These are phyloP conservation scores for Acromyrmex echinatior DNA, from an alignment of 1,140 invertebrate species.

Conservation along the genomic window DNA sequence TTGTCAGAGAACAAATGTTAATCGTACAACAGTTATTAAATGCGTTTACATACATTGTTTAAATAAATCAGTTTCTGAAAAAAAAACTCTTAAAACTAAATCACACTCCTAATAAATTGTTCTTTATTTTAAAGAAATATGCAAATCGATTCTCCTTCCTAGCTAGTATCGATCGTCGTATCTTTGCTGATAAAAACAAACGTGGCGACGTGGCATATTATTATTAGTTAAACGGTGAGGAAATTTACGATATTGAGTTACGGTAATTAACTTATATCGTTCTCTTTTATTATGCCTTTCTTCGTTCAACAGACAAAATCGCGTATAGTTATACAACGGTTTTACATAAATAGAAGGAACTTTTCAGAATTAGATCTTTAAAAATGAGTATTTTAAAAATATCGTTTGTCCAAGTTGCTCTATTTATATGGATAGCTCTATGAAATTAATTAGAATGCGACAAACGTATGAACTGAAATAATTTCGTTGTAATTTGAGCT, in stretches of 20 bases:
- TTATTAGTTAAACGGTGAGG: neutral
- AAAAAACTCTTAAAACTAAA: too few relatives aligned
- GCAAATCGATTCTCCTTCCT: too few relatives aligned
- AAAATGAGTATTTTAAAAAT: neutral
- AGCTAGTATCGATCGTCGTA: too few relatives aligned
- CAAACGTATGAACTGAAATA: conserved; percentile 38
- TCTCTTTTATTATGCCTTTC: conserved; percentile 17
- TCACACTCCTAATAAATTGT: too few relatives aligned
- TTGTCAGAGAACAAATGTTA: too few relatives aligned
- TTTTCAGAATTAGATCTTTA: neutral
- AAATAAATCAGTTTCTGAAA: too few relatives aligned
- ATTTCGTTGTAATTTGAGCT: conserved; percentile 39
- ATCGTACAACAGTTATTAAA: too few relatives aligned
- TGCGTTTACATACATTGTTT: too few relatives aligned
- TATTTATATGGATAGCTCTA: conserved; percentile 8
- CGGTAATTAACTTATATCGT: neutral
- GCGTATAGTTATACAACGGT: neutral
- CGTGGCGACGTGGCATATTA: too few relatives aligned
- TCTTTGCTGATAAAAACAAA: too few relatives aligned
- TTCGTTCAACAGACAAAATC: neutral
- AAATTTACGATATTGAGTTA: conserved; percentile 35
- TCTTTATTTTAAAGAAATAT: too few relatives aligned
- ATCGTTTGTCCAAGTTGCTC: neutral
- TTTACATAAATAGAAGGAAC: neutral
- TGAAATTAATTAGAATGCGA: conserved; percentile 43